Evolutionary conservation across 1,140 invertebrate genomes (phyloP), one percentile per base, ranked within the genome.

Genomic region (Bombus vancouverensis): DNA sequence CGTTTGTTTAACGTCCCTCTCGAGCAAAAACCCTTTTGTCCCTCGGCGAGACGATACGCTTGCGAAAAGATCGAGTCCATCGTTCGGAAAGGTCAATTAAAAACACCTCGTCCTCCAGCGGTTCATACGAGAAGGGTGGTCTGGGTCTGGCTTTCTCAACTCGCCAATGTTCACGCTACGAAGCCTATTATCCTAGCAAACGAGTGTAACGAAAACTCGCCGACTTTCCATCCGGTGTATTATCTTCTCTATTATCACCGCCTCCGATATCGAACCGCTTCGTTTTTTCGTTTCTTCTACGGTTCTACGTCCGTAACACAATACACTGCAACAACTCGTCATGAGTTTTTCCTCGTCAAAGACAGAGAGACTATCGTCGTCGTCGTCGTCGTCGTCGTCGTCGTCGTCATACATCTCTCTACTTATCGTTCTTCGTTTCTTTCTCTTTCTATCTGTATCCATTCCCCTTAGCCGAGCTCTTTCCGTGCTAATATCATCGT

Each of bases 401-500:
- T 13, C 13, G 2, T 65, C 18, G 15, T 10, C 37, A 28, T 57
- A 22, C 71, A n/a, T 82, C 74, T 44, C 74, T 68, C n/a, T 73
- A 39, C 80, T 88, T 65, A n/a, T 65, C 53, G 25, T 44, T 13
- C 74, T 73, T 57, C 53, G 18, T 37, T 13, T 85, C 65, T 73
- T 53, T 34, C 84, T 73, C 65, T 68, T 28, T 44, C 70, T 10
- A 6, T 42, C 13, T 57, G 74, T 74, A 65, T 37, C 39, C 12
- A 3, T 39, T 10, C 39, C 77, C 68, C 79, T 70, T 47, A 47
- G 66, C 66, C 42, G 15, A 2, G 6, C 39, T 66, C 59, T 34
- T 39, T 44, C 34, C 42, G 73, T 32, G 85, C 66, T 89, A 89
- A 90, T 90, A 89, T 89, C 89, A 81, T 77, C 75, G 53, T 76